Base-by-base conservation (phyloP, 2,797 vertebrate genomes). In the Trematomus bernacchii region DNA sequence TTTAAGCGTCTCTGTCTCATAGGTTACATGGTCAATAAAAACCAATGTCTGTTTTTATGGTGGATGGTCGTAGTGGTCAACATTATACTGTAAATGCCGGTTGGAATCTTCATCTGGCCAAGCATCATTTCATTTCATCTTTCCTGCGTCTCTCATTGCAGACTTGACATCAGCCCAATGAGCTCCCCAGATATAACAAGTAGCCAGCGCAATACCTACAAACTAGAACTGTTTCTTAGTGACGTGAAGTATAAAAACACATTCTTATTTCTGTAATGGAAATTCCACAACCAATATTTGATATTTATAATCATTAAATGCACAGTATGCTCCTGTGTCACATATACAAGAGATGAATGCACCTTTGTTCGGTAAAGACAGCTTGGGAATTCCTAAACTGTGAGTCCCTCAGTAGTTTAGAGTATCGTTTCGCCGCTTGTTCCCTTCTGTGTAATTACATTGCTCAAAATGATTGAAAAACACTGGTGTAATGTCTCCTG, bases 101-200 rank as follows among this genome's bases (percentile, higher is more conserved):
- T 82, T 70, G 77, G 77, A 71, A 66, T 82, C 74, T 89, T 78
- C 12, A 50, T 79, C 76, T 67, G 75, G 89, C 58, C 79, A 89
- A 89, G 93, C 91, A 85, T 86, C 90, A 93, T 95, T 94, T 88
- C 73, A 85, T 84, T 91, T 92, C 65, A 93, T 94, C 84, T 89
- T 85, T 88, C 90, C 90, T 87, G 40, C 47, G 89, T 80, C 82
- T 91, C 84, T 91, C 82, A 63, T 88, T 76, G 73, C 74, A 73
- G 79, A 83, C 76, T 79, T 66, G 71, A 83, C 81, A 73, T 75
- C 18, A 60, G 50, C 66, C 79, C 74, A 76, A 83, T 60, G 75
- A 85, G 66, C 71, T 86, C 83, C 73, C 85, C 76, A 90, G 86
- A 89, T 83, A 79, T 79, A 84, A 79, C 72, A 73, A 81, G 82